These are phyloP conservation scores for Oxycera nigricornis DNA, from an alignment of 2,888 invertebrate species.

Conservation along the genomic window DNA sequence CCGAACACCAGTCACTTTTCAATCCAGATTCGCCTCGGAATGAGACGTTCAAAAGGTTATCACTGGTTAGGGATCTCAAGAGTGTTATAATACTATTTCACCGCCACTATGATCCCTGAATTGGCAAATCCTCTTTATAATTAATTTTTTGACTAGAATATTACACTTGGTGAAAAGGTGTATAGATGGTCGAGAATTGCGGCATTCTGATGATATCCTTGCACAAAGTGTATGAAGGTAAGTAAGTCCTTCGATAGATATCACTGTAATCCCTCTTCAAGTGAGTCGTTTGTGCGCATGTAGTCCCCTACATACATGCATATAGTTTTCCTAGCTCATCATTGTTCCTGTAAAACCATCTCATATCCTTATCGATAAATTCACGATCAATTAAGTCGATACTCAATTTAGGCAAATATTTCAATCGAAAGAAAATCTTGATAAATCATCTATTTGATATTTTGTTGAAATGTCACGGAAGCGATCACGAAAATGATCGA, in stretches of 20 bases:
- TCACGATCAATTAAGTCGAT: constrained; percentile 37
- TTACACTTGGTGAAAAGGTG: neutral
- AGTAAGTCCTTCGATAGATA: neutral
- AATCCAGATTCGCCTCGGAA: neutral
- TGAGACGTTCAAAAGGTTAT: constrained; percentile 37
- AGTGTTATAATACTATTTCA: constrained; percentile 36
- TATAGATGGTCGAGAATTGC: neutral
- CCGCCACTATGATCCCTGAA: neutral
- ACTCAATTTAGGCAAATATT: constrained; percentile 5
- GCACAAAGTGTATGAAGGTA: neutral
- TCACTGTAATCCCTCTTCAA: constrained; percentile 16
- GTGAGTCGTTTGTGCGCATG: neutral
- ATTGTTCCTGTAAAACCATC: neutral
- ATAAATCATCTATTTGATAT: constrained; percentile 32
- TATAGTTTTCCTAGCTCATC: neutral
- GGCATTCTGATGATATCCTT: neutral
- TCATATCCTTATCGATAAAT: neutral
- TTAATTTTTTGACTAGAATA: constrained; percentile 29
- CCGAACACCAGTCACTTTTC: constrained; percentile 14
- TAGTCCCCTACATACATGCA: too few species aligned
- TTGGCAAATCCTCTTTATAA: constrained; percentile 38
- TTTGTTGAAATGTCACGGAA: constrained; percentile 21
- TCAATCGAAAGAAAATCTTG: constrained; percentile 32
- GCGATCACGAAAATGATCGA: neutral
- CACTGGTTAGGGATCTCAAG: constrained; percentile 35